Percentiles rank a stretch among this genome's conserved stretches.
phyloP scores from a whole-genome alignment of 1,140 invertebrate genomes.

The Halotydeus destructor region DNA sequence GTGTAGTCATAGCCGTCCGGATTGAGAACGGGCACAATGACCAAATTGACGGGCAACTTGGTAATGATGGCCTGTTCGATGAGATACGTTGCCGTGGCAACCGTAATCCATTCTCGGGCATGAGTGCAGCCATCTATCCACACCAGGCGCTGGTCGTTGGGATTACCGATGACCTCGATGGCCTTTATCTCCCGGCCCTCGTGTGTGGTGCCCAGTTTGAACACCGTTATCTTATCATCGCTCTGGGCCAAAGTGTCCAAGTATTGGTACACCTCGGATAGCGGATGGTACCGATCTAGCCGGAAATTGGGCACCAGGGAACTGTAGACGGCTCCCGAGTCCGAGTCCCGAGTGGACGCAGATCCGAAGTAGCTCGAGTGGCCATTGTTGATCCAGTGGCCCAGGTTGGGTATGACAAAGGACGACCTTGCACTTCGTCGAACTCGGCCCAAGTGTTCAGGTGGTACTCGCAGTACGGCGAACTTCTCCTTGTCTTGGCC shows the following conservation, averaged over 20 bases:
- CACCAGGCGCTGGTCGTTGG: constrained; percentile 7
- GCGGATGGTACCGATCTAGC: constrained; percentile 11
- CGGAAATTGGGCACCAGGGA: constrained; percentile 6
- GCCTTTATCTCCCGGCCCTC: constrained; percentile 36
- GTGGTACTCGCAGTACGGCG: no score
- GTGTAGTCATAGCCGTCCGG: constrained; percentile 18
- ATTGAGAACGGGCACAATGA: constrained; percentile 18
- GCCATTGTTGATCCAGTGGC: no score
- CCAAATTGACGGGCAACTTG: constrained; percentile 13
- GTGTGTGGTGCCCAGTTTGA: constrained; percentile 33
- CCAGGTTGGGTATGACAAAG: no score
- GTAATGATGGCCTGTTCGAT: constrained; percentile 15
- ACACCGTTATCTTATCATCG: constrained; percentile 23
- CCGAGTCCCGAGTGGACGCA: no score
- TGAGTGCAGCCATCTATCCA: constrained; percentile 19
- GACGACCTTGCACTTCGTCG: no score
- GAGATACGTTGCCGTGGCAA: constrained; percentile 16
- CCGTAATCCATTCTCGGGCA: constrained; percentile 20
- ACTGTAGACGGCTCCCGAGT: no score
- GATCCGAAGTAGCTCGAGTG: no score
- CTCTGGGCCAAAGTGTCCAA: constrained; percentile 3
- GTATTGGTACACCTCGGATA: constrained; percentile 10
- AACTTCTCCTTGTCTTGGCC: no score
- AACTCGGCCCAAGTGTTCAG: no score
- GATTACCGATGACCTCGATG: constrained; percentile 26